Conservation (phyloP, 2,113 vertebrate species). For the Eidolon helvum region DNA sequence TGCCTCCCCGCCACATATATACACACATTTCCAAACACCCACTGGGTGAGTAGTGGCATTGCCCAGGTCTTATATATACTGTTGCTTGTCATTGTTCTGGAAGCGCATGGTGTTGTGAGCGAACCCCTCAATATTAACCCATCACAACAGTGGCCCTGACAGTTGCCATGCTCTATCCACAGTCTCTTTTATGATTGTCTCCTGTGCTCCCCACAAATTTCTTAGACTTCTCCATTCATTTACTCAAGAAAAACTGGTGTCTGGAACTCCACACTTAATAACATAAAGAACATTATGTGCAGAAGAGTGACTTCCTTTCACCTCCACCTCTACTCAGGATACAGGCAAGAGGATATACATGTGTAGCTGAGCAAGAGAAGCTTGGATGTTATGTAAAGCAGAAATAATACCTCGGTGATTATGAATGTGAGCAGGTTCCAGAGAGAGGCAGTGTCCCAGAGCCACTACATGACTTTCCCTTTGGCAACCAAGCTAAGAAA, state of each 20-base stretch:
- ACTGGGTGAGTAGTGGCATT: not conserved
- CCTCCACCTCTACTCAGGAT: not conserved
- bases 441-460: not conserved
- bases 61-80: not conserved
- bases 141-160: not conserved
- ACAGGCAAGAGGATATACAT: not conserved
- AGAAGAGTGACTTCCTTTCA: not conserved
- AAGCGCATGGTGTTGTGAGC: not conserved
- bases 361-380: not conserved
- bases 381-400: not conserved
- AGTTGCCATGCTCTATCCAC: not conserved
- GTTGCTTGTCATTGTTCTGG: not conserved
- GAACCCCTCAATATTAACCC: not conserved
- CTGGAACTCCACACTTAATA: not conserved
- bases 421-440: not conserved
- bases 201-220: not conserved
- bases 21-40: not conserved
- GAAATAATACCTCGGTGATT: not conserved
- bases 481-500: not conserved
- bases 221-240: not conserved
- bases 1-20: not conserved
- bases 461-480: not conserved
- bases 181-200: not conserved
- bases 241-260: not conserved
- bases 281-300: not conserved